phyloP scores from a whole-genome alignment of 2,797 vertebrate species.

The Aulostomus chinensis region DNA sequence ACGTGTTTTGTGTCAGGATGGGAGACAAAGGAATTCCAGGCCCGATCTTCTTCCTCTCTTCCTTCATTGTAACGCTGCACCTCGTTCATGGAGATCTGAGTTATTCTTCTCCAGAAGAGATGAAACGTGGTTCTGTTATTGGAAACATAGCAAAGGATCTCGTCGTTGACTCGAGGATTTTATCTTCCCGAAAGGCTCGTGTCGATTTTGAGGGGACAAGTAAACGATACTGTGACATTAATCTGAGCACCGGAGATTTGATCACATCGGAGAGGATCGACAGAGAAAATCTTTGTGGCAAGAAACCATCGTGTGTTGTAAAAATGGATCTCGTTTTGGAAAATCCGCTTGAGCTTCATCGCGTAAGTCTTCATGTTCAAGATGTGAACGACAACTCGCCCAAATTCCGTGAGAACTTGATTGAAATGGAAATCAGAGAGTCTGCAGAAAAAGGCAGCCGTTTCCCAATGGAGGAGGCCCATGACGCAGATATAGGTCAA shows the following conservation, averaged over 20 bases:
- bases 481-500: constrained; percentile 71
- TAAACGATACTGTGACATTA: constrained; percentile 56
- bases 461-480: constrained; percentile 71
- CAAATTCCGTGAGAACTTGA: constrained; percentile 65
- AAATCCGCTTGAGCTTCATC: constrained; percentile 77
- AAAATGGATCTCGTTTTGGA: constrained; percentile 79
- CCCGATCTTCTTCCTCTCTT: no score
- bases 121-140: constrained; percentile 41
- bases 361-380: constrained; percentile 68
- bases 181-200: no score
- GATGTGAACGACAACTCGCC: constrained; percentile 82
- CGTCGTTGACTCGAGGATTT: no score
- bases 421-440: constrained; percentile 72
- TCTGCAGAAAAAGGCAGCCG: constrained; percentile 52
- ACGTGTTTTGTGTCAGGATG: no score
- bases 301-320: constrained; percentile 59
- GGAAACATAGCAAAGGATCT: constrained; percentile 59
- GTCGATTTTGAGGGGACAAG: no score
- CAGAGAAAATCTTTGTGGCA: constrained; percentile 62
- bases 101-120: constrained; percentile 43
- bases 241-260: constrained; percentile 53
- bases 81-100: constrained; percentile 34
- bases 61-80: no score
- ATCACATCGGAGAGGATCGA: constrained; percentile 51
- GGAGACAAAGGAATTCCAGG: background rate